Evolutionary conservation across 2,797 vertebrate species (phyloP), one percentile per base, ranked within the genome.

Genomic region (Sebastes hubbsi): DNA sequence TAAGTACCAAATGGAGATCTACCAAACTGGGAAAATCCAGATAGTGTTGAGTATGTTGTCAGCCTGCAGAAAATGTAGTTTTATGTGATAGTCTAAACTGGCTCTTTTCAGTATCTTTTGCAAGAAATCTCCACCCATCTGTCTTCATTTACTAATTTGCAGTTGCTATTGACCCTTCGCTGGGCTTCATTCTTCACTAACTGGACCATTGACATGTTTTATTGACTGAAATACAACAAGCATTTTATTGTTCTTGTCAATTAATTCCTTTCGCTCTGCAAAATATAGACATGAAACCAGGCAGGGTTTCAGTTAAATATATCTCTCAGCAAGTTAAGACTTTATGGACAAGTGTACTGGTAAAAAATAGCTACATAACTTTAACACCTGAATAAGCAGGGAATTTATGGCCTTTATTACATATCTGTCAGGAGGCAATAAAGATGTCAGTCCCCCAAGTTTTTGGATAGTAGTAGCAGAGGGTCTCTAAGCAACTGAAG

Each of bases 381-480:
- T 75, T 55, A 81, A 82, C 74, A 76, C 75, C 74, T 58, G 81
- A 85, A 66, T 70, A 83, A 66, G 77, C 62, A 64, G 58, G 59
- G n/a, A 32, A 91, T 91, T 74, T 89, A 90, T 85, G 58, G 58
- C 61, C 42, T 87, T 87, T 72, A 88, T 88, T 88, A 83, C 76
- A 75, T 64, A 84, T 82, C 75, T 90, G 89, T 86, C 86, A 89
- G 18, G 78, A 84, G 38, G 83, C 68, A 75, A 84, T 92, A 92
- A 90, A 91, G 68, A 72, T 62, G 32, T 82, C 63, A 72, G 77
- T 65, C 56, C 72, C 65, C 46, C 3, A 62, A 10, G 13, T 69
- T 87, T 81, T 75, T 72, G 71, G 74, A 74, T 20, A 49, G 11
- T 25, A 24, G 34, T 8, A 63, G n/a, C 34, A 36, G 25, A 56